These are phyloP conservation scores for Acromyrmex echinatior DNA, from an alignment of 1,140 invertebrate genomes.

Conservation along the genomic window DNA sequence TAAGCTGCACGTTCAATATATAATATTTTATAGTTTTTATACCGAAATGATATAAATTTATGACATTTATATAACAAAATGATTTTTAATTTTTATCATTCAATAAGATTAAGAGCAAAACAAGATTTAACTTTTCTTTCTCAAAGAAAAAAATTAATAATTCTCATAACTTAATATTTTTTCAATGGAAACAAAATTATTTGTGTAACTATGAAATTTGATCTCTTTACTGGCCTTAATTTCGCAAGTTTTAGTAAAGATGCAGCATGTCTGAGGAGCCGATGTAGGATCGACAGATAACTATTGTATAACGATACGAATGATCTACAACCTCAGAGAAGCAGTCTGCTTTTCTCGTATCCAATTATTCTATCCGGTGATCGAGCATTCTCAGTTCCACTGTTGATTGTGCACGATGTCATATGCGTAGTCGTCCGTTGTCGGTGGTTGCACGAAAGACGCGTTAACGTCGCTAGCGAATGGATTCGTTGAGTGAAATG, in stretches of 20 bases:
- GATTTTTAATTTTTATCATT: neutral
- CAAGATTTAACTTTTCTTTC: neutral
- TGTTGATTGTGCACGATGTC: slow-evolving; percentile 81
- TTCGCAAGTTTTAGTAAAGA: neutral
- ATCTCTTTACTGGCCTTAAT: neutral
- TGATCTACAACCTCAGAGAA: slow-evolving; percentile 31
- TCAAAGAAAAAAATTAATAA: neutral
- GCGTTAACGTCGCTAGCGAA: slow-evolving; percentile 81
- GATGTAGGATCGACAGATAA: neutral
- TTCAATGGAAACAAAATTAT: neutral
- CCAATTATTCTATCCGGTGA: neutral
- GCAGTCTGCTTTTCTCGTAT: slow-evolving; percentile 38
- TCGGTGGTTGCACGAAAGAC: slow-evolving; percentile 82
- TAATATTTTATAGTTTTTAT: neutral
- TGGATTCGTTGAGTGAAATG: slow-evolving; percentile 85
- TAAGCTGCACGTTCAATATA: neutral
- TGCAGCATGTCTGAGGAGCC: slow-evolving; percentile 21
- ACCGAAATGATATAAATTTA: neutral
- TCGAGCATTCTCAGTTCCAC: slow-evolving; percentile 78
- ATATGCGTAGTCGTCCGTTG: slow-evolving; percentile 82
- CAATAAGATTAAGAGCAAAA: neutral
- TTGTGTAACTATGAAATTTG: neutral
- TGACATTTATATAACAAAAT: neutral
- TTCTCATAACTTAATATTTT: neutral
- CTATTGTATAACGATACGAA: slow-evolving; percentile 24